A percentile compares a stretch with the other conserved stretches of the same genome.
phyloP scores from a whole-genome alignment of 2,113 vertebrate species.

The Zosterops japonicus region DNA sequence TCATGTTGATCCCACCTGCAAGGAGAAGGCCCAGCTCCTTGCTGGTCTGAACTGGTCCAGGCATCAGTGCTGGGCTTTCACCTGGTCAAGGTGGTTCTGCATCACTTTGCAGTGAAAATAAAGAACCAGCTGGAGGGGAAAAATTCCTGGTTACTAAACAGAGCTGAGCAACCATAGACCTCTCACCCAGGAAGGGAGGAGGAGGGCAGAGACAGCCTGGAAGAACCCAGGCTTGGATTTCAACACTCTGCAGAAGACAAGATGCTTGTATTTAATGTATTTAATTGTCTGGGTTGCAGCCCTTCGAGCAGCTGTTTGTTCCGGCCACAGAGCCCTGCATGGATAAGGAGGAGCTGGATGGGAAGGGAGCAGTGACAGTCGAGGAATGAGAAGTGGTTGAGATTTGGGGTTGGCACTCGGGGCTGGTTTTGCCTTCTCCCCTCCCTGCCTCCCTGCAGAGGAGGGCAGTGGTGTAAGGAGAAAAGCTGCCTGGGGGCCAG shows the following conservation, averaged over 20 bases:
- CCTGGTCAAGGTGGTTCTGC: conserved; percentile 5
- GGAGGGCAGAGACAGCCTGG: background rate
- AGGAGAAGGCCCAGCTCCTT: background rate
- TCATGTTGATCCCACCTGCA: background rate
- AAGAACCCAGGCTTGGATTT: background rate
- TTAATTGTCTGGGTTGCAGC: background rate
- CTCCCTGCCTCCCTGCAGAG: background rate
- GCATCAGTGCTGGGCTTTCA: background rate
- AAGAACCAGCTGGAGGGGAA: background rate
- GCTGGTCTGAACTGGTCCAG: background rate
- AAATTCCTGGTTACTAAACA: background rate
- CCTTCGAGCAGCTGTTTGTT: background rate
- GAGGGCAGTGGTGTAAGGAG: background rate
- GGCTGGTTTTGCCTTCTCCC: background rate
- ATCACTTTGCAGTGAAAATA: background rate
- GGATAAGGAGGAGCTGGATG: background rate
- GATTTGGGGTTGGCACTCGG: background rate
- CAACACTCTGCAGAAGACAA: conserved; percentile 13
- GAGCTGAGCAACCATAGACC: conserved; percentile 1
- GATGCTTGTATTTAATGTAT: background rate
- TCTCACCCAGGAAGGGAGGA: conserved; percentile 38
- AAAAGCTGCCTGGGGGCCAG: background rate
- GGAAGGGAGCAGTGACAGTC: background rate
- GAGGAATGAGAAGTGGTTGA: background rate
- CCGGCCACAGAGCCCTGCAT: background rate